Evolutionary conservation across 2,113 vertebrate genomes (phyloP).

Genomic region (Vicugna pacos): DNA sequence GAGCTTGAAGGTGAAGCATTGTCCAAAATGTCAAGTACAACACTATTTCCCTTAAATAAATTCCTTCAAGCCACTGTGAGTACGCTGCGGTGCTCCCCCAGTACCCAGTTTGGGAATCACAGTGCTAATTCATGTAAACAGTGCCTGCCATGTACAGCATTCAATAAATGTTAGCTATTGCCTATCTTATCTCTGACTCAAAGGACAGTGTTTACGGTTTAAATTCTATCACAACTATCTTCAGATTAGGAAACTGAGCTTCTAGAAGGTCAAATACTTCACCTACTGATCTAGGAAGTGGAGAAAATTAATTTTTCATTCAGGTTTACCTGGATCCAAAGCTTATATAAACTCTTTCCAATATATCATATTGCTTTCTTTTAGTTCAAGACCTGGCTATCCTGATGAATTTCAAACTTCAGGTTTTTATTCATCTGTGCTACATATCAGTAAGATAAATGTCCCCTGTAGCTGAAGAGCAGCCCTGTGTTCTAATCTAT

Average conservation of each 20-base stretch:
- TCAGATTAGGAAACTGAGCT: constrained; percentile 3
- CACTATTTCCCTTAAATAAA: background rate
- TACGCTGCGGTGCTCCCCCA: fast-evolving
- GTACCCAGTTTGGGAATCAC: background rate
- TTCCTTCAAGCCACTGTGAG: background rate
- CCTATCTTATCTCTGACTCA: background rate
- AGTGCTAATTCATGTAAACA: background rate
- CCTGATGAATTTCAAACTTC: background rate
- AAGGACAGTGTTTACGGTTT: background rate
- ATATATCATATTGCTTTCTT: background rate
- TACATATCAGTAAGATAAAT: background rate
- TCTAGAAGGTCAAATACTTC: background rate
- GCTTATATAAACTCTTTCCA: background rate
- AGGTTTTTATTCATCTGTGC: background rate
- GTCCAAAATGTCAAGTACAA: background rate
- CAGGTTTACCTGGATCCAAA: background rate
- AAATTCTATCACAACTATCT: background rate
- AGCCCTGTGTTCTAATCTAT: background rate
- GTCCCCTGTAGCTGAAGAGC: background rate
- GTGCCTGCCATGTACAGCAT: background rate
- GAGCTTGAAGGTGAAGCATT: background rate
- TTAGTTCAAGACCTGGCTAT: background rate
- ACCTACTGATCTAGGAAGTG: background rate
- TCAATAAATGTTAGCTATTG: background rate
- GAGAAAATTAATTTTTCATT: constrained; percentile 32